Conservation (phyloP, 2,113 vertebrate species). For the Xenopus laevis region DNA sequence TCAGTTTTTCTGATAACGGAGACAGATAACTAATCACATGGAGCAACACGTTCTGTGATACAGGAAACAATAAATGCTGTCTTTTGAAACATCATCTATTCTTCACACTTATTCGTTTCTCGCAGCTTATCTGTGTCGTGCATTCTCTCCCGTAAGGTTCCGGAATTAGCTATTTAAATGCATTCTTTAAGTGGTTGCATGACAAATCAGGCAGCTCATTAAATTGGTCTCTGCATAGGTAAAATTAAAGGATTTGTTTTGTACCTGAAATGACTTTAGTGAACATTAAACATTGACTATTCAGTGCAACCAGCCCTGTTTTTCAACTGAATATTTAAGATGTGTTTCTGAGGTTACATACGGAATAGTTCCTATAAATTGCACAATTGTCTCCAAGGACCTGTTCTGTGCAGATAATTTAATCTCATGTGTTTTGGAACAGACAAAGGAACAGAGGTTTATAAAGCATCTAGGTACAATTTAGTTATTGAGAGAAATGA, state of each 20-base stretch:
- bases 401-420: constrained; percentile 46
- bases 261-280: not conserved
- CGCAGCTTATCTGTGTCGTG: constrained; percentile 53
- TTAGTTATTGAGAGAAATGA: not conserved
- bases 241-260: not conserved
- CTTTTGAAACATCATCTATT: constrained; percentile 60
- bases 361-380: constrained; percentile 39
- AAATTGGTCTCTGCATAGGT: not conserved
- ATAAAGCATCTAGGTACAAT: not conserved
- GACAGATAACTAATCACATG: constrained; percentile 69
- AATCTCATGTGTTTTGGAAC: constrained; percentile 45
- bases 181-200: constrained; percentile 15
- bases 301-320: not conserved
- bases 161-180: constrained; percentile 43
- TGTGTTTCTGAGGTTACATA: constrained; percentile 37
- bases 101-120: constrained; percentile 49
- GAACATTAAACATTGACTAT: not conserved
- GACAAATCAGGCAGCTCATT: constrained; percentile 16
- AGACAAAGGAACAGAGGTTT: not conserved
- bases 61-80: constrained; percentile 63
- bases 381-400: constrained; percentile 33
- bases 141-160: constrained; percentile 46
- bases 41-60: constrained; percentile 60
- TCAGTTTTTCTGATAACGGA: constrained; percentile 62
- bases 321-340: constrained; percentile 23